Percentiles rank a stretch among this genome's conserved stretches.
phyloP scores from a whole-genome alignment of 2,888 invertebrate species.

The Folsomia manolachei region DNA sequence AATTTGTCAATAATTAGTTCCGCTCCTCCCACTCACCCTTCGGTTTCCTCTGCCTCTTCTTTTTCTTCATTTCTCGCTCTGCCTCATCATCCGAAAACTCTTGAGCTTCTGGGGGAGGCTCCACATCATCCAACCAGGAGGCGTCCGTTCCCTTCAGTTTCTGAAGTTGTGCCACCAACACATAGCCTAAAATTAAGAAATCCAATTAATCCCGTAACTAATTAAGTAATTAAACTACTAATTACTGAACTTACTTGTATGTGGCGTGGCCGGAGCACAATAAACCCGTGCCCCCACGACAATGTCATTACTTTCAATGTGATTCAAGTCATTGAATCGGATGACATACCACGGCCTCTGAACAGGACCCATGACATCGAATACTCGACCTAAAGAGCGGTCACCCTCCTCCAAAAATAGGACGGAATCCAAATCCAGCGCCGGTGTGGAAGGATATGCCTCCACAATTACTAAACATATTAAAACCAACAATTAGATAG shows the following conservation, averaged over 20 bases:
- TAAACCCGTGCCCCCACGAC: conserved; percentile 70
- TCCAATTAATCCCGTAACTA: background rate
- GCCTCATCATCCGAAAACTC: conserved; percentile 90
- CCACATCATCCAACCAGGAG: conserved; percentile 78
- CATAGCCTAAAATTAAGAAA: conserved; percentile 28
- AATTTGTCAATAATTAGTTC: too few species aligned
- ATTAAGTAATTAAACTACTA: conserved; percentile 10
- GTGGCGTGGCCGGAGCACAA: conserved; percentile 74
- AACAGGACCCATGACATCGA: conserved; percentile 89
- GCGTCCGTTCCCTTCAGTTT: conserved; percentile 78
- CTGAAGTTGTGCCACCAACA: conserved; percentile 42
- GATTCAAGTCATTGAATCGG: conserved; percentile 77
- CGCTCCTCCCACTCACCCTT: background rate
- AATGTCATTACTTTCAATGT: conserved; percentile 69
- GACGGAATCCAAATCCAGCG: conserved; percentile 81
- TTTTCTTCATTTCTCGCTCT: conserved; percentile 59
- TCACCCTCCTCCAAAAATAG: conserved; percentile 79
- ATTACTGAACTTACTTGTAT: conserved; percentile 59
- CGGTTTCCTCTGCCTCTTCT: conserved; percentile 22
- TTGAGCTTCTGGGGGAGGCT: conserved; percentile 68
- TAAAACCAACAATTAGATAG: background rate
- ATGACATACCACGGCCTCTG: conserved; percentile 81
- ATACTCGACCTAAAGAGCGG: conserved; percentile 73
- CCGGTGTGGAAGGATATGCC: conserved; percentile 68
- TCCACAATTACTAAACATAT: conserved; percentile 67